These are phyloP conservation scores for Malacoraja senta DNA, from an alignment of 2,797 vertebrate genomes.

Conservation along the genomic window DNA sequence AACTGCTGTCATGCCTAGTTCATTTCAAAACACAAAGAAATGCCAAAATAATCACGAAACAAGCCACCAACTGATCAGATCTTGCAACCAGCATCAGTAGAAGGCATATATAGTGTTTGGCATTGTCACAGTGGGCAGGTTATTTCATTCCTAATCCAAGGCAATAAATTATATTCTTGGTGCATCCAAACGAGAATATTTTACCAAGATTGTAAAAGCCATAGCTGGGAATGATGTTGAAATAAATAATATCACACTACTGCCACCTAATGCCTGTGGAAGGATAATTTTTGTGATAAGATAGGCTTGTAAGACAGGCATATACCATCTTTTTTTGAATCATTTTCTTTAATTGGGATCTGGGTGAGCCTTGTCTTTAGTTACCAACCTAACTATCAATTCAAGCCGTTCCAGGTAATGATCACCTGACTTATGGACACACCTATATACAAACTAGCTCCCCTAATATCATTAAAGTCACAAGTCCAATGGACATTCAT, in stretches of 20 bases:
- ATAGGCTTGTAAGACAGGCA: too few species aligned
- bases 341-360: too few species aligned
- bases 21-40: conserved; percentile 38
- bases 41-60: conserved; percentile 34
- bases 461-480: too few species aligned
- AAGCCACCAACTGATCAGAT: conserved; percentile 31
- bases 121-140: conserved; percentile 1
- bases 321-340: not conserved
- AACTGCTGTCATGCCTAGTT: conserved; percentile 31
- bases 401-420: too few species aligned
- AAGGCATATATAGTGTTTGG: conserved; percentile 10
- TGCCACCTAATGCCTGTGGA: conserved; percentile 74
- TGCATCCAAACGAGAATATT: not conserved
- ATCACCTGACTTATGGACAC: too few species aligned
- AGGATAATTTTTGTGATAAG: not conserved
- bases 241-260: conserved; percentile 68
- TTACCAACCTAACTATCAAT: not conserved
- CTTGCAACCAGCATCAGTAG: conserved; percentile 32
- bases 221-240: conserved; percentile 40
- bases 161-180: conserved; percentile 31
- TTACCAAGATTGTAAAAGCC: conserved; percentile 41
- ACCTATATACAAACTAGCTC: too few species aligned
- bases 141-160: conserved; percentile 32
- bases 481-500: too few species aligned
- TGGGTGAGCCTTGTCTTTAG: not conserved